Conservation (phyloP, 2,113 vertebrate species). For the Chaetura pelagica region DNA sequence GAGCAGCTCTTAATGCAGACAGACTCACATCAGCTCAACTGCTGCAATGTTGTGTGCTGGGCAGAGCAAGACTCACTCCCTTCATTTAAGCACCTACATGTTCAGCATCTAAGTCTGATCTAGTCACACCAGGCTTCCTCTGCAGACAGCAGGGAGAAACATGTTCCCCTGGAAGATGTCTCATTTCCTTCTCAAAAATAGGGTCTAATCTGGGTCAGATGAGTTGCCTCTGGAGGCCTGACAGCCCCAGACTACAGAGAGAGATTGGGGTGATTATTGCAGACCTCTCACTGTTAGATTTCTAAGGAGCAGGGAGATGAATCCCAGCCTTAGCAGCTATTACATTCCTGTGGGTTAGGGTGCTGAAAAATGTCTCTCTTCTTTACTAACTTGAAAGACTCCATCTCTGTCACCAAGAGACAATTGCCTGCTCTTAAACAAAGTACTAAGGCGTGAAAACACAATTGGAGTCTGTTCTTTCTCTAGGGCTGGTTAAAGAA, state of each 20-base stretch:
- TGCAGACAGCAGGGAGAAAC: background rate
- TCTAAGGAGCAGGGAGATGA: conserved; percentile 35
- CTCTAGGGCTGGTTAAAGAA: conserved; percentile 26
- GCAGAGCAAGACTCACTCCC: conserved; percentile 1
- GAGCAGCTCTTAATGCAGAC: background rate
- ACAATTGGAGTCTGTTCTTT: conserved; percentile 21
- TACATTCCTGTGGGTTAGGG: conserved; percentile 20
- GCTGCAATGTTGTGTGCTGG: background rate
- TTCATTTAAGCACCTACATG: conserved; percentile 1
- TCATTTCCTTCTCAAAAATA: background rate
- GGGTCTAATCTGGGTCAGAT: background rate
- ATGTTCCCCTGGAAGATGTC: background rate
- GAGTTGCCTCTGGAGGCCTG: background rate
- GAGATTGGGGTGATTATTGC: conserved; percentile 52
- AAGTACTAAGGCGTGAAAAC: conserved; percentile 61
- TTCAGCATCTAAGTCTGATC: background rate
- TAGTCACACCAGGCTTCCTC: background rate
- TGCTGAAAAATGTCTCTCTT: conserved; percentile 9
- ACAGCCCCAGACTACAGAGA: background rate
- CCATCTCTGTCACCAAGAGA: conserved; percentile 21
- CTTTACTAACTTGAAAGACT: conserved; percentile 36
- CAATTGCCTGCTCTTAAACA: conserved; percentile 65
- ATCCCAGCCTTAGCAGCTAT: conserved; percentile 31
- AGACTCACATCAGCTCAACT: background rate
- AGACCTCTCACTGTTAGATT: conserved; percentile 2